phyloP scores from a whole-genome alignment of 2,113 vertebrate species.

The Corvus moneduloides region DNA sequence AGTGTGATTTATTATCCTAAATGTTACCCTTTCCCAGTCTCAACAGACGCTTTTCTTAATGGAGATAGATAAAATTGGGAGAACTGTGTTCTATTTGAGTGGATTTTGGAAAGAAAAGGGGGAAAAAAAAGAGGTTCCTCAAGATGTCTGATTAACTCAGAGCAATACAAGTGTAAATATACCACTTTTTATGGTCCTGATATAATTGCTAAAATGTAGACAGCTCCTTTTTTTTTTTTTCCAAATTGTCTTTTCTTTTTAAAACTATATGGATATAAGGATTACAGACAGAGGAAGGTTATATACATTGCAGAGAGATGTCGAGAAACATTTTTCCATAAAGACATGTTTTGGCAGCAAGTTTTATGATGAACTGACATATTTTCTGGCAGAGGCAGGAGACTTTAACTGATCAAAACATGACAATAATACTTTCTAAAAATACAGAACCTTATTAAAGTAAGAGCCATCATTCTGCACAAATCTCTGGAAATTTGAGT shows the following conservation, averaged over 20 bases:
- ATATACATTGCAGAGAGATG: not conserved
- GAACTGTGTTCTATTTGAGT: not conserved
- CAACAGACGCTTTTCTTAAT: not conserved
- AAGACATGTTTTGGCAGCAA: not conserved
- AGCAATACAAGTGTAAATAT: not conserved
- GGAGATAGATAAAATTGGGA: not conserved
- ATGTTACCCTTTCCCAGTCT: not conserved
- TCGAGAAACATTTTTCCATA: not conserved
- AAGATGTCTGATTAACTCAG: not conserved
- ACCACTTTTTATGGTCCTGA: not conserved
- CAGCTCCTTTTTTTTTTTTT: not conserved
- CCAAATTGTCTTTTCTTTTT: not conserved
- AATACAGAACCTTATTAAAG: not conserved
- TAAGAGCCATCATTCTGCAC: not conserved
- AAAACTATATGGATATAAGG: not conserved
- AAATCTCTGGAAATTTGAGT: not conserved
- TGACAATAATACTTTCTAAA: not conserved
- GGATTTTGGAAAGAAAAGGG: not conserved
- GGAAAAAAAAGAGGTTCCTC: not conserved
- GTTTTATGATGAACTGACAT: not conserved
- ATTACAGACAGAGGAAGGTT: not conserved
- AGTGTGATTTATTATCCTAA: not conserved
- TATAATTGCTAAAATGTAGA: not conserved
- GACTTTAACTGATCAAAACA: not conserved
- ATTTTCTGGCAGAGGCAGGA: not conserved